phyloP scores from a whole-genome alignment of 2,888 invertebrate species.

The Drosophila silvestris region DNA sequence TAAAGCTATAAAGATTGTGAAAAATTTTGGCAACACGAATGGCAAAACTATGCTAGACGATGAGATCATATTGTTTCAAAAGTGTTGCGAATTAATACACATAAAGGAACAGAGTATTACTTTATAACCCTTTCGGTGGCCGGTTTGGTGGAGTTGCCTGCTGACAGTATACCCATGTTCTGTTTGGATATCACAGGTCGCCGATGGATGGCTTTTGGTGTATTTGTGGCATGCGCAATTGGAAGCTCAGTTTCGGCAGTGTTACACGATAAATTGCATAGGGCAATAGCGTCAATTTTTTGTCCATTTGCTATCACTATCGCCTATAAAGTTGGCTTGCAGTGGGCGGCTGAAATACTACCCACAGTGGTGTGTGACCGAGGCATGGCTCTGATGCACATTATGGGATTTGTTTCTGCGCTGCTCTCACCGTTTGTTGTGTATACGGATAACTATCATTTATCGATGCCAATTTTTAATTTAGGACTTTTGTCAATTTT shows the following conservation, averaged over 20 bases:
- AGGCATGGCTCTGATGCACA: conserved; percentile 93
- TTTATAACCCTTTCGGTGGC: conserved; percentile 93
- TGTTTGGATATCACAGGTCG: conserved; percentile 91
- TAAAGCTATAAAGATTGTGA: conserved; percentile 90
- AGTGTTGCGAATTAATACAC: conserved; percentile 88
- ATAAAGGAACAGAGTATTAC: conserved; percentile 88
- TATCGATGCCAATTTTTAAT: conserved; percentile 56
- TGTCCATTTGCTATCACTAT: conserved; percentile 94
- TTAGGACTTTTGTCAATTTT: conserved; percentile 90
- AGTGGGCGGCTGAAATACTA: conserved; percentile 94
- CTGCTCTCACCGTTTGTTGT: conserved; percentile 93
- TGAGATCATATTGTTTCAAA: conserved; percentile 88
- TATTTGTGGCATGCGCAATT: conserved; percentile 91
- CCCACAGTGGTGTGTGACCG: conserved; percentile 95
- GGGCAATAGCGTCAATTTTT: conserved; percentile 91
- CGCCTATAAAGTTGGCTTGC: conserved; percentile 94
- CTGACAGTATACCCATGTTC: conserved; percentile 92
- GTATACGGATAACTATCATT: conserved; percentile 87
- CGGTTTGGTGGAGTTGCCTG: conserved; percentile 92
- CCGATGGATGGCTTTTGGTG: conserved; percentile 92
- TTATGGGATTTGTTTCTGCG: conserved; percentile 93
- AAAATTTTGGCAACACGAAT: conserved; percentile 92
- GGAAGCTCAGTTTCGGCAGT: conserved; percentile 92
- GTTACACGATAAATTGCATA: conserved; percentile 90
- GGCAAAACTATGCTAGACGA: conserved; percentile 90